Percentiles rank a stretch among this genome's conserved stretches.
Evolutionary conservation across 2,113 vertebrate genomes (phyloP).

Genomic region (Chrysemys picta): DNA sequence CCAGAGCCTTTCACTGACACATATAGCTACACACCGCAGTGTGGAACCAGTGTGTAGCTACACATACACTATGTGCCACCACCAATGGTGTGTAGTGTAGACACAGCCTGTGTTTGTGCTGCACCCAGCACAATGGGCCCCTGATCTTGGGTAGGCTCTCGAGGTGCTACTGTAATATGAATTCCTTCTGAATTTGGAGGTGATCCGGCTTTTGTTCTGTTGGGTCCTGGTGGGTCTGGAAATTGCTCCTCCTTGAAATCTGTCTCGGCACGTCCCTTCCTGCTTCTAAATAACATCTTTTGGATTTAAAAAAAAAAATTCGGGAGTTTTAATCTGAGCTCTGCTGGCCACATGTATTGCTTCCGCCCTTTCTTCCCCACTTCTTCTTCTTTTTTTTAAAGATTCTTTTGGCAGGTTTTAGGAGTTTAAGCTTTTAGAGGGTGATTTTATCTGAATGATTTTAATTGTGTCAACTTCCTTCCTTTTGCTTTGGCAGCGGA

Average conservation of each 20-base stretch:
- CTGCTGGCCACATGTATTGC: not conserved
- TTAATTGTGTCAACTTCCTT: not conserved
- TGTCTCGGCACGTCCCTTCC: not conserved
- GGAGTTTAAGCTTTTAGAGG: not conserved
- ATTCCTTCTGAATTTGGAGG: not conserved
- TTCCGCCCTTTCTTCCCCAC: not conserved
- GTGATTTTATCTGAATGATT: not conserved
- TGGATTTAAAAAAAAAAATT: not conserved
- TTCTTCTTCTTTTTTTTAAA: not conserved
- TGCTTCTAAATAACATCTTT: not conserved
- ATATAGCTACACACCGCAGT: not conserved
- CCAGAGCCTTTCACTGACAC: not conserved
- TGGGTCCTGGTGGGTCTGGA: too few relatives aligned
- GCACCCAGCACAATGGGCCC: too few relatives aligned
- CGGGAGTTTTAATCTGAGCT: not conserved
- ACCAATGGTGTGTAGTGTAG: too few relatives aligned
- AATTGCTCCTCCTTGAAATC: not conserved
- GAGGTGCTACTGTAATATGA: not conserved
- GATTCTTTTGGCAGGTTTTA: not conserved
- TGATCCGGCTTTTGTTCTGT: not conserved
- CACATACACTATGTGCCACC: not conserved
- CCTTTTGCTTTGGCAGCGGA: not conserved
- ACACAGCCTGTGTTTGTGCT: too few relatives aligned
- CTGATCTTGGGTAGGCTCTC: not conserved
- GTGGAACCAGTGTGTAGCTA: not conserved